A percentile compares a stretch with the other conserved stretches of the same genome.
Conservation (phyloP, 1,140 invertebrate species). For the Heliconius himera region DNA sequence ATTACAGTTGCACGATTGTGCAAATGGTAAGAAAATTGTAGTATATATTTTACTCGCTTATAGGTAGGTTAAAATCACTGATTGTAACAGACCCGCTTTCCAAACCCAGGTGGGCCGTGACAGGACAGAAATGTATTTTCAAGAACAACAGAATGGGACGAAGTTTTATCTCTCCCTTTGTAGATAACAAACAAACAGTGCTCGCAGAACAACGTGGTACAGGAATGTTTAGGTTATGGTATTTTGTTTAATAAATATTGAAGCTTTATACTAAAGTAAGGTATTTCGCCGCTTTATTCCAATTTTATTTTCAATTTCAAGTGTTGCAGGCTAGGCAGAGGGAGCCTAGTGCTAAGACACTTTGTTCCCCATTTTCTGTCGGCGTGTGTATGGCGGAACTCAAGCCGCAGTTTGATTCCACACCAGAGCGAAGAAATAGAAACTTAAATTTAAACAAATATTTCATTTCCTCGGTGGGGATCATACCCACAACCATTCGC, state of each 20-base stretch:
- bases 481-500: no score
- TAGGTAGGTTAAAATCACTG: neutral
- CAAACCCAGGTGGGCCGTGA: neutral
- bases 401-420: no score
- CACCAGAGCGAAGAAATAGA: no score
- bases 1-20: no score
- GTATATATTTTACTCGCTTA: neutral
- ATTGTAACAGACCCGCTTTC: neutral
- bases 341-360: no score
- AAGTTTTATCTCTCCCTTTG: slow-evolving; percentile 24
- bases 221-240: neutral
- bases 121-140: slow-evolving; percentile 8
- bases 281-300: neutral
- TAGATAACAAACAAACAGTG: slow-evolving; percentile 25
- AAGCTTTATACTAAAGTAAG: neutral
- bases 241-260: neutral
- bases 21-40: neutral
- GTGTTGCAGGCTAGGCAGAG: no score
- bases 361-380: no score
- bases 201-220: slow-evolving; percentile 4
- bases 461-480: no score
- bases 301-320: neutral
- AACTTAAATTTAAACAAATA: no score
- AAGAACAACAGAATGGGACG: slow-evolving; percentile 13
- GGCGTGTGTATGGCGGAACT: no score